A percentile compares a stretch with the other conserved stretches of the same genome.
Conservation (phyloP, 2,888 invertebrate species). For the Aelia acuminata region DNA sequence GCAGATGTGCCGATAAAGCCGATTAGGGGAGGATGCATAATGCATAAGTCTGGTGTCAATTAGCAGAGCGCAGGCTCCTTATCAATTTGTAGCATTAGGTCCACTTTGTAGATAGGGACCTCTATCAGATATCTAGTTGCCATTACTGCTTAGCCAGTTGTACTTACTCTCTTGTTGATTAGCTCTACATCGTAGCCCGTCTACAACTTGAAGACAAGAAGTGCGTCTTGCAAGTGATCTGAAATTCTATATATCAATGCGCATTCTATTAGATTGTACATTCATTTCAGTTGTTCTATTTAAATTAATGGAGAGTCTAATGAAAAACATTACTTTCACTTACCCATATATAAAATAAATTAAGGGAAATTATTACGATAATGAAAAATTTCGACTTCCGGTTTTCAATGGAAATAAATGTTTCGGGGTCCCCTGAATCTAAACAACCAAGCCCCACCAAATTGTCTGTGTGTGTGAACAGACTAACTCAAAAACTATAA, state of each 20-base stretch:
- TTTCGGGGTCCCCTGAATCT: too few relatives aligned
- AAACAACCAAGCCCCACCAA: too few relatives aligned
- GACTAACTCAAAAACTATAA: too few relatives aligned
- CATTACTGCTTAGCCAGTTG: background rate
- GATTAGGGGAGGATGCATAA: conserved; percentile 46
- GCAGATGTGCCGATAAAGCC: conserved; percentile 35
- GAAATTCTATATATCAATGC: background rate
- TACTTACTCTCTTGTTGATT: background rate
- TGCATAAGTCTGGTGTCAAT: conserved; percentile 40
- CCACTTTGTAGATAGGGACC: background rate
- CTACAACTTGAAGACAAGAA: background rate
- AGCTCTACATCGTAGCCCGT: background rate
- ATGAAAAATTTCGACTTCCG: too few relatives aligned
- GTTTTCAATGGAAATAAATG: too few relatives aligned
- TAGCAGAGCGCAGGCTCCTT: background rate
- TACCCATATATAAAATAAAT: too few relatives aligned
- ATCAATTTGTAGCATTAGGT: conserved; percentile 29
- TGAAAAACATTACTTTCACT: too few relatives aligned
- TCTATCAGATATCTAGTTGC: conserved; percentile 11
- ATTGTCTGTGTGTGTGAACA: too few relatives aligned
- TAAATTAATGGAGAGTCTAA: too few relatives aligned
- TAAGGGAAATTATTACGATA: too few relatives aligned
- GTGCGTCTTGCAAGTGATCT: background rate
- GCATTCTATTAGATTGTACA: too few relatives aligned
- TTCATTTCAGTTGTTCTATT: too few relatives aligned